Percentiles rank a stretch among this genome's conserved stretches.
These are phyloP conservation scores for Corythornis madagascariensis DNA, from an alignment of 2,113 vertebrate genomes.

Conservation along the genomic window DNA sequence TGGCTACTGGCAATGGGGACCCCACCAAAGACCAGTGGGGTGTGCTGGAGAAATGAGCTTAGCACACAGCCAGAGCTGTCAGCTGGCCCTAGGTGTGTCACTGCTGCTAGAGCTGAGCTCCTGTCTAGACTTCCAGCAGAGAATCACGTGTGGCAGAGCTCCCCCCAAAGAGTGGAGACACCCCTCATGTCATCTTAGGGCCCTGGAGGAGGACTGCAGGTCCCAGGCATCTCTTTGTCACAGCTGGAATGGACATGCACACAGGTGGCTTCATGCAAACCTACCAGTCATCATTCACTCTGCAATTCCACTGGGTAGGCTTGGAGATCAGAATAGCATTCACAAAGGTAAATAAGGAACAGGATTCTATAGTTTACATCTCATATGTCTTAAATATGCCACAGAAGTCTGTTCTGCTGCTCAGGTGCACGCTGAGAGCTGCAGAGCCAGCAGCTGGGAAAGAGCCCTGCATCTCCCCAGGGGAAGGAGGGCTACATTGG, in stretches of 20 bases:
- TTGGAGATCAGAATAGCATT: not conserved
- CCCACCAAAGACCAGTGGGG: rapidly evolving
- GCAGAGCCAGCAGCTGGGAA: not conserved
- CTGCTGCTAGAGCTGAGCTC: not conserved
- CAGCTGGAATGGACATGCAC: rapidly evolving
- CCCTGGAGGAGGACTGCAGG: not conserved
- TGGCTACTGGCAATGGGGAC: not conserved
- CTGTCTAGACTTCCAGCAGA: not conserved
- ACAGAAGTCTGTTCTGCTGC: not conserved
- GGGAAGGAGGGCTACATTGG: not conserved
- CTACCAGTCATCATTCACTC: not conserved
- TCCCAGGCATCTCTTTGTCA: not conserved
- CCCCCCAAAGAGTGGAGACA: not conserved
- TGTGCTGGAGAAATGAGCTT: not conserved
- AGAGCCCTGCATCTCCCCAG: not conserved
- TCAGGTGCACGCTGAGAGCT: not conserved
- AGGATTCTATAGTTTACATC: not conserved
- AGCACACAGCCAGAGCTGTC: not conserved
- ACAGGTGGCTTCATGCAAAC: not conserved
- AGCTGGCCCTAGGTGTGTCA: not conserved
- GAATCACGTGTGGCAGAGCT: not conserved
- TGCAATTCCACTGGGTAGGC: not conserved
- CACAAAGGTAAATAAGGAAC: not conserved
- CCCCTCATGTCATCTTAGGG: not conserved
- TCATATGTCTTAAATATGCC: not conserved